Percentiles rank a stretch among this genome's conserved stretches.
Evolutionary conservation across 1,140 invertebrate genomes (phyloP).

Genomic region (Brachionus koreanus): DNA sequence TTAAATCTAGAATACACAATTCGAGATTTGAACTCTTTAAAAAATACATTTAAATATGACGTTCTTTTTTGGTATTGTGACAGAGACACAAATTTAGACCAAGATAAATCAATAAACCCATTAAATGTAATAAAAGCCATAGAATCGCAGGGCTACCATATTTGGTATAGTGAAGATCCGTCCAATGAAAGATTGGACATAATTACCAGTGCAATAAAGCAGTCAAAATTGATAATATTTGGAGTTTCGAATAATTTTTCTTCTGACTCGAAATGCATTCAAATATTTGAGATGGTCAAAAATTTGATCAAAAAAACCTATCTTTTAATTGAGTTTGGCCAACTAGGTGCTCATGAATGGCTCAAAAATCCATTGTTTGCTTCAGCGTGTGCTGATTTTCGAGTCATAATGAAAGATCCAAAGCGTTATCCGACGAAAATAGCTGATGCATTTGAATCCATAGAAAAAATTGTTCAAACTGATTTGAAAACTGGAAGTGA

Average conservation of each 20-base stretch:
- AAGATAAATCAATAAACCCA: constrained; percentile 47
- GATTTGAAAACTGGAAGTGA: constrained; percentile 4
- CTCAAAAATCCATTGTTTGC: constrained; percentile 30
- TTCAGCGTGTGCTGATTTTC: constrained; percentile 47
- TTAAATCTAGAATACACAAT: constrained; percentile 53
- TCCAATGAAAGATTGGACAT: background rate
- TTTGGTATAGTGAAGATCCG: background rate
- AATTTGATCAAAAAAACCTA: constrained; percentile 21
- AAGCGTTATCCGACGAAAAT: constrained; percentile 50
- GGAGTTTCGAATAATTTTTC: constrained; percentile 33
- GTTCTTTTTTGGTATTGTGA: constrained; percentile 50
- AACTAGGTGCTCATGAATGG: background rate
- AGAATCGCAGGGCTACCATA: background rate
- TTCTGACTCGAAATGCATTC: background rate
- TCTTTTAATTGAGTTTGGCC: constrained; percentile 22
- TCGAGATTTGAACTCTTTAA: constrained; percentile 50
- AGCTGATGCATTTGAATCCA: constrained; percentile 47
- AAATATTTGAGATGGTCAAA: constrained; percentile 17
- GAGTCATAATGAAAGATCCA: constrained; percentile 52
- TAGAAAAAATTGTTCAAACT: constrained; percentile 44
- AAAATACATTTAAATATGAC: constrained; percentile 49
- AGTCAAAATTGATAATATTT: constrained; percentile 6
- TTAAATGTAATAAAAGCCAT: constrained; percentile 48
- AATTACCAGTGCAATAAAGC: background rate
- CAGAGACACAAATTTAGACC: constrained; percentile 34